phyloP scores from a whole-genome alignment of 1,140 invertebrate species.

The Coptotermes formosanus region DNA sequence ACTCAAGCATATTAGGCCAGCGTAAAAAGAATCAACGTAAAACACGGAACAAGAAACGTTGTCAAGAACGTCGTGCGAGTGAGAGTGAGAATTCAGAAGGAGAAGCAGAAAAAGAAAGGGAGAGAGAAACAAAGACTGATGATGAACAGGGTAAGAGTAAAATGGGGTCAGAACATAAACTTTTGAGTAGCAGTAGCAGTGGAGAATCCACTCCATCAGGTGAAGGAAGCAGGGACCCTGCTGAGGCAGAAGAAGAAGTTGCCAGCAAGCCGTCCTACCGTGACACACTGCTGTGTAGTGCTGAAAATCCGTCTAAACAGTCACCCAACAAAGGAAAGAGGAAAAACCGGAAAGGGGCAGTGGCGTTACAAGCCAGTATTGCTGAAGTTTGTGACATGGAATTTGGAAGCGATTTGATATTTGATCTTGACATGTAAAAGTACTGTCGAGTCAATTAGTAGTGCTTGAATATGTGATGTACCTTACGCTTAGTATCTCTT shows the following conservation, averaged over 20 bases:
- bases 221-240: background rate
- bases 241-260: background rate
- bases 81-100: constrained; percentile 77
- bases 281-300: background rate
- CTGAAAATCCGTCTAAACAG: background rate
- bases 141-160: background rate
- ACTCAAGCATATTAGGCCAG: constrained; percentile 83
- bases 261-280: no score
- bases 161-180: background rate
- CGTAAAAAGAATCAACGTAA: constrained; percentile 84
- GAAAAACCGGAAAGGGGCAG: constrained; percentile 21
- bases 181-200: no score
- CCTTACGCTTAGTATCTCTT: no score
- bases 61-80: constrained; percentile 66
- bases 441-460: background rate
- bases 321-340: constrained; percentile 24
- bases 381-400: background rate
- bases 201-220: background rate
- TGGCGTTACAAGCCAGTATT: background rate
- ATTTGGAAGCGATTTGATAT: constrained; percentile 30
- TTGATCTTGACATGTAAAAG: constrained; percentile 32
- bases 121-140: constrained; percentile 23
- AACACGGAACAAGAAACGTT: constrained; percentile 71
- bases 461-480: background rate
- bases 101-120: constrained; percentile 44